phyloP scores from a whole-genome alignment of 2,797 vertebrate genomes.

The Lithobates pipiens region DNA sequence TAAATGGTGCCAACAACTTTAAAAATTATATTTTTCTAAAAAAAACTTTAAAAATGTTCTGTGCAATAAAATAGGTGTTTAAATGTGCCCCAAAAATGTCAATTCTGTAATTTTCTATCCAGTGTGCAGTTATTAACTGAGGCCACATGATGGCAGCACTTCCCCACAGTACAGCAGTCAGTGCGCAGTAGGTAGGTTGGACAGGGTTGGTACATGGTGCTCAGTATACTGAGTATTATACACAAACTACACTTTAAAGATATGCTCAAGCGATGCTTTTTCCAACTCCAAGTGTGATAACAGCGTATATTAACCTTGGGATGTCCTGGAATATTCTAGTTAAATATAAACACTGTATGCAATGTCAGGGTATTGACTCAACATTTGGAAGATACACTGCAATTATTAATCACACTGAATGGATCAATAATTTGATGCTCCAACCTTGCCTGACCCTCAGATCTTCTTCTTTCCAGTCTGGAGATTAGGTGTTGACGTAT shows the following conservation, averaged over 20 bases:
- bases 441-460: slow-evolving; percentile 54
- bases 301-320: slow-evolving; percentile 23
- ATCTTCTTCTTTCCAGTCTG: slow-evolving; percentile 26
- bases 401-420: slow-evolving; percentile 54
- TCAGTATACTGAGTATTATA: background rate
- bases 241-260: background rate
- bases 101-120: background rate
- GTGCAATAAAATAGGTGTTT: too few species aligned
- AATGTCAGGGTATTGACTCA: slow-evolving; percentile 50
- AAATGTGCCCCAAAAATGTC: too few species aligned
- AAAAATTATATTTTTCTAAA: too few species aligned
- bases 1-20: too few species aligned
- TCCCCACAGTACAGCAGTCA: background rate
- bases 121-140: background rate
- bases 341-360: slow-evolving; percentile 37
- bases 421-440: slow-evolving; percentile 56
- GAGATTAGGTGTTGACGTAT: slow-evolving; percentile 22
- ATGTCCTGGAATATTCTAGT: slow-evolving; percentile 31
- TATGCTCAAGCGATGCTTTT: background rate
- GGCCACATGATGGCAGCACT: slow-evolving; percentile 37
- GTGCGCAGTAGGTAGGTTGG: background rate
- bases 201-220: background rate
- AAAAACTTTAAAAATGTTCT: too few species aligned
- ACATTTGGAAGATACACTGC: slow-evolving; percentile 47
- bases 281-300: background rate